A percentile compares a stretch with the other conserved stretches of the same genome.
Conservation (phyloP, 2,888 invertebrate genomes). For the Pelosia muscerda region DNA sequence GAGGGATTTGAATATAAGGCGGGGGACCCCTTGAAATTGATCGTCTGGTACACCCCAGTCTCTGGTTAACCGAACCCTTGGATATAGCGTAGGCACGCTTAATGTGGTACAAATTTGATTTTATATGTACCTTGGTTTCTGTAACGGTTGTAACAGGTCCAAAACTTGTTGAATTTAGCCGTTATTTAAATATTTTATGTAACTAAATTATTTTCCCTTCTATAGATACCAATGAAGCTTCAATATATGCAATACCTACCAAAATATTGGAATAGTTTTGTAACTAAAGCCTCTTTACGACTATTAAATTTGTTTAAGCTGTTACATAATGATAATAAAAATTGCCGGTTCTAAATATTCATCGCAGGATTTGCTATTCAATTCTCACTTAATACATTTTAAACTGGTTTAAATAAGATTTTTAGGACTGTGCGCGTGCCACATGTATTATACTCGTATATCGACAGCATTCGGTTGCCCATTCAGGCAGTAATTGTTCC, state of each 20-base stretch:
- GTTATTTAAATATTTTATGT: constrained; percentile 18
- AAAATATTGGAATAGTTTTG: constrained; percentile 28
- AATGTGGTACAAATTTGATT: constrained; percentile 84
- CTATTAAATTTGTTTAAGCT: constrained; percentile 26
- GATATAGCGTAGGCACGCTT: constrained; percentile 67
- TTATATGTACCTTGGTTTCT: constrained; percentile 54
- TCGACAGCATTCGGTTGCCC: constrained; percentile 71
- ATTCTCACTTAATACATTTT: constrained; percentile 38
- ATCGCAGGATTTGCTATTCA: constrained; percentile 36
- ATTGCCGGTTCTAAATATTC: constrained; percentile 28
- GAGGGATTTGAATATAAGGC: constrained; percentile 84
- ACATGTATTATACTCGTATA: constrained; percentile 62
- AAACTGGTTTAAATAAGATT: constrained; percentile 58
- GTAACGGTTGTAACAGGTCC: constrained; percentile 34
- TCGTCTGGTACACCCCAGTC: constrained; percentile 79
- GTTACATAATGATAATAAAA: constrained; percentile 29
- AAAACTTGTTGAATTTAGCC: constrained; percentile 47
- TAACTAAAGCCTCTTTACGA: constrained; percentile 24
- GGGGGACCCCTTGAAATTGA: constrained; percentile 85
- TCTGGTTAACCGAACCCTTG: constrained; percentile 81
- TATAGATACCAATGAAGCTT: not conserved
- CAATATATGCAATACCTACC: constrained; percentile 22
- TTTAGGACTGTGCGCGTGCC: constrained; percentile 61
- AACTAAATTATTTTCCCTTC: not conserved
- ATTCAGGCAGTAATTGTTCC: constrained; percentile 78